Base-by-base conservation (phyloP, 1,140 invertebrate genomes). In the Diachasma alloeum region DNA sequence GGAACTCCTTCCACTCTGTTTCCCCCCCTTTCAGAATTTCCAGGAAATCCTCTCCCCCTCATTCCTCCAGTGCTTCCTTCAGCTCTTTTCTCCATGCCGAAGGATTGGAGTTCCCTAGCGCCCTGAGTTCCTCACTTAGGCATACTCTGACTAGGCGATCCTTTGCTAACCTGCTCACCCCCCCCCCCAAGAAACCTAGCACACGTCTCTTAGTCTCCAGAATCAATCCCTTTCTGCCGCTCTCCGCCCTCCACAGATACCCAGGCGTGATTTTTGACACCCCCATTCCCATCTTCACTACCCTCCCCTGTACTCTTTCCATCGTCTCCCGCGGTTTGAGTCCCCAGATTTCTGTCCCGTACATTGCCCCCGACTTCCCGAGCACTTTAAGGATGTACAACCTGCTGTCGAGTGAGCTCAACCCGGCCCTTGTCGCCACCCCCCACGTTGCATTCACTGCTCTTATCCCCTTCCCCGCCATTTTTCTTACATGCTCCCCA, bases 321-420 rank as follows among this genome's bases (percentile, higher is more conserved):
- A 69, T 13, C 17, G 11, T 36, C 2, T 59, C 48, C 72, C 53
- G 63, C 63, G 53, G 53, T 48, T 24, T 53, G 56, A 63, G 75
- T n/a, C 78, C 74, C 71, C 69, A 76, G 6, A 78, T 68, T 46
- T 72, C 56, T 0, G 26, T 42, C 31, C 75, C 73, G n/a, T n/a
- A n/a, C n/a, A n/a, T n/a, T n/a, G n/a, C n/a, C n/a, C n/a, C n/a
- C n/a, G n/a, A n/a, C n/a, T n/a, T n/a, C n/a, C n/a, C n/a, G n/a
- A n/a, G n/a, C n/a, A n/a, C n/a, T n/a, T n/a, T n/a, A n/a, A n/a
- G n/a, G n/a, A n/a, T n/a, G n/a, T n/a, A n/a, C n/a, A n/a, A n/a
- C n/a, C n/a, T n/a, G n/a, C n/a, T n/a, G n/a, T n/a, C n/a, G n/a
- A n/a, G n/a, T n/a, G n/a, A n/a, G n/a, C n/a, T n/a, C n/a, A n/a